phyloP scores from a whole-genome alignment of 2,113 vertebrate genomes.

The Himantopus leucocephalus region DNA sequence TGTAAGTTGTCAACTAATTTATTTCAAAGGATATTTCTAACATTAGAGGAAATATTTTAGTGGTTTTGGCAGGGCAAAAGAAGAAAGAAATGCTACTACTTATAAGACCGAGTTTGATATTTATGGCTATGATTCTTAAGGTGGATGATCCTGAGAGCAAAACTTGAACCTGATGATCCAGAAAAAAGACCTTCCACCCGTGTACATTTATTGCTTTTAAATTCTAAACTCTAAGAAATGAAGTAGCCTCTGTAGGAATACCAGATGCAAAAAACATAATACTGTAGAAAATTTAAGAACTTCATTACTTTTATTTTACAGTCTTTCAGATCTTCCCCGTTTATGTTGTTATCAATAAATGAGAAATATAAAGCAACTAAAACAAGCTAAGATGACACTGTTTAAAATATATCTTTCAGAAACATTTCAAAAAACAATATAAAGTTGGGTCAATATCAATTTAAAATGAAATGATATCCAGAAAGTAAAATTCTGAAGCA shows the following conservation, averaged over 20 bases:
- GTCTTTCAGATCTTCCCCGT: background rate
- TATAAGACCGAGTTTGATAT: background rate
- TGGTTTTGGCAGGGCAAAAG: background rate
- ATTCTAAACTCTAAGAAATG: background rate
- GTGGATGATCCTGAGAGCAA: background rate
- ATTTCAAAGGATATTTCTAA: background rate
- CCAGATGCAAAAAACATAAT: background rate
- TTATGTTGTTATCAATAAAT: background rate
- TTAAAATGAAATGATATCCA: background rate
- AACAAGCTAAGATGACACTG: background rate
- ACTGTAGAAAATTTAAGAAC: background rate
- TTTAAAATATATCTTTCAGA: background rate
- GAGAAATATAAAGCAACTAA: background rate
- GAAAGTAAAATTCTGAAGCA: background rate
- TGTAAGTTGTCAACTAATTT: background rate
- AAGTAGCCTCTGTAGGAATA: background rate
- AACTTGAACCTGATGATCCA: background rate
- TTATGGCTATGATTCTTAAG: background rate
- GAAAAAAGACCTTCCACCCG: background rate
- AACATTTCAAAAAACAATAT: background rate
- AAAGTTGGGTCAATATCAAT: background rate
- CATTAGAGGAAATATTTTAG: background rate
- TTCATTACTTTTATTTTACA: background rate
- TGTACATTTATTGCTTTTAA: background rate
- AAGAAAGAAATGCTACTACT: background rate